Base-by-base conservation (phyloP, 2,113 vertebrate species). In the Thinocorus orbignyianus region DNA sequence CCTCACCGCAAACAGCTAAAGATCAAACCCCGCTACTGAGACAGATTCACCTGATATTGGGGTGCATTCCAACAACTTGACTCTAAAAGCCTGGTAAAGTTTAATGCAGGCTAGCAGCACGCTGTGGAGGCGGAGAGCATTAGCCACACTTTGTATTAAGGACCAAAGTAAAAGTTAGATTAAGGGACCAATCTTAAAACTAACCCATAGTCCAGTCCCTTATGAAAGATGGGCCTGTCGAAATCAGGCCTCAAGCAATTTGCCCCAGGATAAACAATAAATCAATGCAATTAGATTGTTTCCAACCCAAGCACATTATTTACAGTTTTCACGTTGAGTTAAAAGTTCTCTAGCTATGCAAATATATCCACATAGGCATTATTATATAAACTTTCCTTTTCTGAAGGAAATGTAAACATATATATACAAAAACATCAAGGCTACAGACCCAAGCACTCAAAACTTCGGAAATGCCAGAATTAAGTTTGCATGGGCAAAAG, bases 401-500 rank as follows among this genome's bases (percentile, higher is more conserved):
- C 86, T 79, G 81, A 81, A 92, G 81, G 81, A 91, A 93, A 93
- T 3, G 20, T 84, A 89, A 97, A 93, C 17, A 87, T 39, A 93
- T 42, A 57, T 89, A 93, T 35, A 92, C 62, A 83, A 79, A 88
- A 92, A 44, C 73, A 95, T 72, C 69, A 87, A 81, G 91, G 86
- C 52, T 87, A 71, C 81, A 89, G 77, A 72, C 48, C 69, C 54
- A 69, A 80, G 91, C 91, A 69, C 89, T 95, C 81, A 64, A 60
- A 95, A 57, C 81, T 64, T 81, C 51, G 78, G 85, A 96, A 95
- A 91, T 81, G 89, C 89, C 95, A 95, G 91, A 96, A 96, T 92
- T 78, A 84, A 95, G 91, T 94, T 95, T 96, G 89, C 91, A 89
- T 93, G 96, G 88, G 93, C 77, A 95, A 93, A 95, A 95, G 92